Base-by-base conservation (phyloP, 2,113 vertebrate genomes). In the Pandion haliaetus region DNA sequence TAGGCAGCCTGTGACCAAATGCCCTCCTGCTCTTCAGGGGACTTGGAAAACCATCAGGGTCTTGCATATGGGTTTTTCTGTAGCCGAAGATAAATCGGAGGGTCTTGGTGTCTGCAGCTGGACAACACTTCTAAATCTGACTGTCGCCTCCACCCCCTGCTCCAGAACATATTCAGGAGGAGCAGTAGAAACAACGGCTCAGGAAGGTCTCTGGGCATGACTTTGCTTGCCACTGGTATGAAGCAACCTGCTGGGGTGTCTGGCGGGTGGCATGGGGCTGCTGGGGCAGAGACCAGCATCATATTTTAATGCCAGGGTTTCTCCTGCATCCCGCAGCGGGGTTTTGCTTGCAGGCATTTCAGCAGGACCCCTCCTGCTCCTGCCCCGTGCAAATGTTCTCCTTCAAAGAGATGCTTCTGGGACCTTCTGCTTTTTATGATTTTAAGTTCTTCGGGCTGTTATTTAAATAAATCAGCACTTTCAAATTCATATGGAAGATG, bases 261-360 rank as follows among this genome's bases (percentile, higher is more conserved):
- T 14, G 31, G 19, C 44, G 38, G 70, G 45, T 54, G 67, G 32
- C 2, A 2, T 5, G 54, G n/a, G 38, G 54, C n/a, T 74, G 21
- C 61, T 32, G 20, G 44, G 49, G 11, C 58, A 47, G 65, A 21
- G 29, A 6, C n/a, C 45, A 54, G 17, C 10, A 4, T 5, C 17
- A 1, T 12, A 14, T 3, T 40, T 14, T 19, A 0, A 7, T 58
- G 36, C 16, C 8, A 32, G 36, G 5, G 8, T 6, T 72, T 18
- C 34, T 32, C 16, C 5, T 12, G 13, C 36, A 8, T 17, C 54
- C 6, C 0, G 4, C 8, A 4, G 8, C 0, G 21, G 23, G 32
- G 1, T 17, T 59, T 38, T 34, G 13, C 40, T 47, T 10, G 17
- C 12, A 3, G 47, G 7, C 4, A 2, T 34, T 54, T 17, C 49